These are phyloP conservation scores for Eremophila alpestris DNA, from an alignment of 2,797 vertebrate genomes.

Conservation along the genomic window DNA sequence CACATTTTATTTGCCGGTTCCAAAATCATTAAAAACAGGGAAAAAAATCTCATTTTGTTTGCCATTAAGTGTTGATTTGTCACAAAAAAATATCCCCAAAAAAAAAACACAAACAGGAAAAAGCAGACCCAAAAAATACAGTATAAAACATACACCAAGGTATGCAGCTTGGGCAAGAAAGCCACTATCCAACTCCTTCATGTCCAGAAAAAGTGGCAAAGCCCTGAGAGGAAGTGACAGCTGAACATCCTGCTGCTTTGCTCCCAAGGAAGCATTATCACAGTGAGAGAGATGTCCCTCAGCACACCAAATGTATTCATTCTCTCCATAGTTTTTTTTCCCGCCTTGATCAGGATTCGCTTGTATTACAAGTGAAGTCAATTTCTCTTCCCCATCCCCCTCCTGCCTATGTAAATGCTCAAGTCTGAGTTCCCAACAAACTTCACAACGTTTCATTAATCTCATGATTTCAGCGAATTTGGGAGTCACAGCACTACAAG, in stretches of 20 bases:
- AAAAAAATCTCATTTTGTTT: constrained; percentile 37
- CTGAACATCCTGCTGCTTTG: neutral
- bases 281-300: neutral
- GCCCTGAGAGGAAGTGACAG: constrained; percentile 1
- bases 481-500: neutral
- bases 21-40: constrained; percentile 10
- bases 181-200: neutral
- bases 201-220: neutral
- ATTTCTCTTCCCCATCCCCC: neutral
- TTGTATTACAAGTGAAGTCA: neutral
- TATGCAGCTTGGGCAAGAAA: neutral
- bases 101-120: neutral
- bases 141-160: constrained; percentile 27
- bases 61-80: neutral
- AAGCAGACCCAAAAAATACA: neutral
- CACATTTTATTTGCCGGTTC: constrained; percentile 53
- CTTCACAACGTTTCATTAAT: neutral
- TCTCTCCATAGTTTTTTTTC: neutral
- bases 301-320: neutral
- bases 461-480: neutral
- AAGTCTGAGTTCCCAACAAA: neutral
- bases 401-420: neutral
- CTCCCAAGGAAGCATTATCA: neutral
- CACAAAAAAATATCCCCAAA: neutral
- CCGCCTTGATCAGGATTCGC: neutral